Percentiles rank a stretch among this genome's conserved stretches.
These are phyloP conservation scores for Mesoligia furuncula DNA, from an alignment of 2,888 invertebrate genomes.

Conservation along the genomic window DNA sequence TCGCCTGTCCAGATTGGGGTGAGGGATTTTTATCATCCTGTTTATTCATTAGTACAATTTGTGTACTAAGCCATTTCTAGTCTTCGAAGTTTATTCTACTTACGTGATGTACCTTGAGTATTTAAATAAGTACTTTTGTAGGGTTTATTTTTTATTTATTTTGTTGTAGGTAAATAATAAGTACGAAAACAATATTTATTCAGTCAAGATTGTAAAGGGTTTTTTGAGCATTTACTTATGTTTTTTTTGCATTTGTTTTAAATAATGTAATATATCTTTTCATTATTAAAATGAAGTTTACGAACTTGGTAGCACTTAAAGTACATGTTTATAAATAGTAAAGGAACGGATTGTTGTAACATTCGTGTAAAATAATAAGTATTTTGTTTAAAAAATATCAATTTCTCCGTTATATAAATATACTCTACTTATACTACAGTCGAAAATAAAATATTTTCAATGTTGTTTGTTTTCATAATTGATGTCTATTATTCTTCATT, in stretches of 20 bases:
- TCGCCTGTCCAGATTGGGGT: too few relatives aligned
- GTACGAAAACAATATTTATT: neutral
- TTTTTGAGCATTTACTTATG: neutral
- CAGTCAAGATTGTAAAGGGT: too few relatives aligned
- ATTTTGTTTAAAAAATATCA: neutral
- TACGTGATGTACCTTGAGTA: neutral
- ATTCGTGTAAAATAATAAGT: neutral
- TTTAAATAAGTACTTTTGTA: neutral
- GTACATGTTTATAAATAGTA: neutral
- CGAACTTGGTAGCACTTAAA: neutral
- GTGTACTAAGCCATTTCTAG: neutral
- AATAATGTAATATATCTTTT: neutral
- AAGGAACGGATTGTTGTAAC: too few relatives aligned
- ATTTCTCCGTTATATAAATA: neutral
- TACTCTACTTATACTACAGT: neutral
- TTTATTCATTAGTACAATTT: neutral
- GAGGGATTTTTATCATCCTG: neutral
- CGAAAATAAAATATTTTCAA: neutral
- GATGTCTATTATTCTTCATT: neutral
- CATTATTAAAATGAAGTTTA: neutral
- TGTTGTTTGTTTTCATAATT: neutral
- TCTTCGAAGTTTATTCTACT: neutral
- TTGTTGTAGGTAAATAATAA: neutral
- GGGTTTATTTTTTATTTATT: neutral
- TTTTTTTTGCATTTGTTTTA: neutral